A percentile compares a stretch with the other conserved stretches of the same genome.
Conservation (phyloP, 2,797 vertebrate genomes). For the Pseudochirops corinnae region DNA sequence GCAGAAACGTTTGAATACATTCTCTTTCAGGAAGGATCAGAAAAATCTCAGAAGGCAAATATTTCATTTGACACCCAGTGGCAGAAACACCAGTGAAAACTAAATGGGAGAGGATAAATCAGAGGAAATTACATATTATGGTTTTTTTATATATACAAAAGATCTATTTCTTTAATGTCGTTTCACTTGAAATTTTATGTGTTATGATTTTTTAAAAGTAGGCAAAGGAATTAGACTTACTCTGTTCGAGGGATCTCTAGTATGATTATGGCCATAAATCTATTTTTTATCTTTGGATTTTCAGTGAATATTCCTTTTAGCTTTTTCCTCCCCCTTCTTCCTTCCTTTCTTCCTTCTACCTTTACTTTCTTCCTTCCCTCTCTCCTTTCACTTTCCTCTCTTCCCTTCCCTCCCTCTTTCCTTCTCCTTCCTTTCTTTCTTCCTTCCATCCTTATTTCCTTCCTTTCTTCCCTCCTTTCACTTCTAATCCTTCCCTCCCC, state of each 20-base stretch:
- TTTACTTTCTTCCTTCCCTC: too few relatives aligned
- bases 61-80: background rate
- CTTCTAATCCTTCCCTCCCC: accelerated
- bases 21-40: background rate
- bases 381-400: background rate
- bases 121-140: accelerated
- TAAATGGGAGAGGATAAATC: accelerated
- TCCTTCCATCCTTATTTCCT: too few relatives aligned
- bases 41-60: background rate
- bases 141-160: too few relatives aligned
- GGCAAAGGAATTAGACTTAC: background rate
- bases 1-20: background rate
- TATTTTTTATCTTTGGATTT: background rate
- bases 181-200: background rate
- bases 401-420: background rate
- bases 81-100: background rate
- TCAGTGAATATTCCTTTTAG: background rate
- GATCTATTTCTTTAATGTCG: too few relatives aligned
- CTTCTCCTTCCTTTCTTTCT: background rate
- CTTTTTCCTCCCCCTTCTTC: background rate
- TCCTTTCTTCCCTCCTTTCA: too few relatives aligned
- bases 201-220: background rate
- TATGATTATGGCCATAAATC: background rate
- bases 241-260: background rate
- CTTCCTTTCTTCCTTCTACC: too few relatives aligned